Percentiles rank a stretch among this genome's conserved stretches.
phyloP scores from a whole-genome alignment of 1,140 invertebrate genomes.

The Temnothorax nylanderi region DNA sequence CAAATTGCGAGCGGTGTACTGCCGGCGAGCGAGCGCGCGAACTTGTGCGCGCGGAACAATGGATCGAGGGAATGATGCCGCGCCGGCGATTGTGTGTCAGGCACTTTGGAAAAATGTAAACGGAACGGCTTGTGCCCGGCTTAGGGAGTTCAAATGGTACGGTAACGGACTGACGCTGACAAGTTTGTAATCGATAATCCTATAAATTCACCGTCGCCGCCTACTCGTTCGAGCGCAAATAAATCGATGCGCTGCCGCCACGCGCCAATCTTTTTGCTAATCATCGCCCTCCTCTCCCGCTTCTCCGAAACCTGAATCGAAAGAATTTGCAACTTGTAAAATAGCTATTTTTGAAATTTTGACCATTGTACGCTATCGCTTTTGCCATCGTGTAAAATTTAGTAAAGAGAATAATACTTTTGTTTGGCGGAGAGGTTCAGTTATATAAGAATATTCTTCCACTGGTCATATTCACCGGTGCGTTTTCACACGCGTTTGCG shows the following conservation, averaged over 20 bases:
- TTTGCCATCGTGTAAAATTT: not conserved
- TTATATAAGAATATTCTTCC: not conserved
- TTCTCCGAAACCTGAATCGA: not conserved
- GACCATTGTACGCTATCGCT: not conserved
- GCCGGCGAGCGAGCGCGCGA: not conserved
- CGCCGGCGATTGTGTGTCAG: constrained; percentile 9
- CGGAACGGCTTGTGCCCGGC: constrained; percentile 6
- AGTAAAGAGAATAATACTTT: not conserved
- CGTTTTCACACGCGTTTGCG: not conserved
- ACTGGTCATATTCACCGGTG: not conserved
- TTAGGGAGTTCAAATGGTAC: constrained; percentile 34
- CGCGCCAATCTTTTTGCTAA: constrained; percentile 41
- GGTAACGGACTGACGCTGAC: constrained; percentile 52
- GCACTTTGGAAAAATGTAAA: constrained; percentile 48
- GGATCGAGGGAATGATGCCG: constrained; percentile 31
- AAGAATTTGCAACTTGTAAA: not conserved
- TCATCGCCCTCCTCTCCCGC: not conserved
- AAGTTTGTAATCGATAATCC: constrained; percentile 56
- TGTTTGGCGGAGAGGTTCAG: not conserved
- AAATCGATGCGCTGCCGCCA: constrained; percentile 36
- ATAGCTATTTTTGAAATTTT: not conserved
- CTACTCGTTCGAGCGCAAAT: constrained; percentile 31
- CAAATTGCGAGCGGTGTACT: constrained; percentile 41
- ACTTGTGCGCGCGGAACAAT: constrained; percentile 51
- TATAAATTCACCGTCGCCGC: constrained; percentile 41